Percentiles rank a stretch among this genome's conserved stretches.
These are phyloP conservation scores for Rhombomys opimus DNA, from an alignment of 2,113 vertebrate species.

Conservation along the genomic window DNA sequence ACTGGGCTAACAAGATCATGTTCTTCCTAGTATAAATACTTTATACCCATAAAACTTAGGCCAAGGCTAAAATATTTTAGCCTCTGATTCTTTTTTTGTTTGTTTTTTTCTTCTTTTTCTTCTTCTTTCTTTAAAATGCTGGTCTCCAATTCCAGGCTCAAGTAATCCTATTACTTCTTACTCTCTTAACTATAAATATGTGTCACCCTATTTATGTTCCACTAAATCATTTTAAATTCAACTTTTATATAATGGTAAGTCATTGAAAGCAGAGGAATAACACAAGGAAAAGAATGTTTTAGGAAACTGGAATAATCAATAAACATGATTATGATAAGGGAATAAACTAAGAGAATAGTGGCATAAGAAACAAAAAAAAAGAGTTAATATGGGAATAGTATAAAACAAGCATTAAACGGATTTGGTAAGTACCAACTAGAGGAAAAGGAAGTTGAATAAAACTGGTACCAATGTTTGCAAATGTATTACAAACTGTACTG, in stretches of 20 bases:
- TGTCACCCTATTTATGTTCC: background rate
- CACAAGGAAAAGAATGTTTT: conserved; percentile 59
- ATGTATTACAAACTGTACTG: conserved; percentile 1
- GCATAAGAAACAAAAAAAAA: conserved; percentile 47
- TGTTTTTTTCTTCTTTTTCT: background rate
- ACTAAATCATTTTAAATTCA: conserved; percentile 67
- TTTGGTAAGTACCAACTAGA: background rate
- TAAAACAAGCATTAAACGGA: conserved; percentile 42
- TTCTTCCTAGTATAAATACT: conserved; percentile 33
- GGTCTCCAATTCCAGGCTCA: background rate
- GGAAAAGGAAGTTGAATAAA: conserved; percentile 6
- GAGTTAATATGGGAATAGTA: background rate
- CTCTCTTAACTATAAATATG: background rate
- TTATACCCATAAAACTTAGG: conserved; percentile 33
- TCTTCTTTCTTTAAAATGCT: background rate
- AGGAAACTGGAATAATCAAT: conserved; percentile 51
- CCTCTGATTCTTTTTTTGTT: background rate
- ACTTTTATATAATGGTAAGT: background rate
- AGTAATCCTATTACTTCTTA: background rate
- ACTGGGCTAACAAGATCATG: background rate
- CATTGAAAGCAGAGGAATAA: conserved; percentile 51
- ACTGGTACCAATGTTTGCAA: conserved; percentile 35
- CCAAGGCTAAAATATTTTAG: conserved; percentile 58
- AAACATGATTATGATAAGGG: conserved; percentile 2
- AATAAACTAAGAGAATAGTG: conserved; percentile 21